Percentiles rank a stretch among this genome's conserved stretches.
phyloP scores from a whole-genome alignment of 2,797 vertebrate genomes.

The Zenarchopterus dispar region DNA sequence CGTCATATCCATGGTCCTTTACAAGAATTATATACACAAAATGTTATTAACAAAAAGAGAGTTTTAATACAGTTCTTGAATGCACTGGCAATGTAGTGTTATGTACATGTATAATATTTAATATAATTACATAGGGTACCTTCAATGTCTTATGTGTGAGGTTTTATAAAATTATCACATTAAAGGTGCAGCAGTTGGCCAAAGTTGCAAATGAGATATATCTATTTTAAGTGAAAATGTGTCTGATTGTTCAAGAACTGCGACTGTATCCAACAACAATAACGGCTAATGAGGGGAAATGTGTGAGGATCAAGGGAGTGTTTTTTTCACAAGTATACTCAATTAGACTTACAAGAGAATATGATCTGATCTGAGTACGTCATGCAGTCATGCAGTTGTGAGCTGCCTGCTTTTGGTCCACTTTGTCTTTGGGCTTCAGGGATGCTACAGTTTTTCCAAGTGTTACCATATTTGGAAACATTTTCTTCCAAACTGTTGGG shows the following conservation, averaged over 20 bases:
- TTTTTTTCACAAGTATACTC: neutral
- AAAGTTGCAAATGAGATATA: neutral
- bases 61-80: neutral
- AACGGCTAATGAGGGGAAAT: neutral
- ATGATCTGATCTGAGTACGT: conserved; percentile 3
- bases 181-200: too few relatives aligned
- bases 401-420: conserved; percentile 1
- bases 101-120: neutral
- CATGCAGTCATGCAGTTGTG: neutral
- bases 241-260: neutral
- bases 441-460: neutral
- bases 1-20: too few relatives aligned
- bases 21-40: too few relatives aligned
- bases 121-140: neutral
- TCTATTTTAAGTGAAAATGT: neutral
- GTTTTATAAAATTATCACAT: too few relatives aligned
- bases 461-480: neutral
- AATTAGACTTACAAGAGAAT: neutral
- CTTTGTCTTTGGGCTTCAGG: conserved; percentile 1
- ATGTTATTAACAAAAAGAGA: too few relatives aligned
- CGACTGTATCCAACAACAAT: neutral
- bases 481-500: conserved; percentile 5
- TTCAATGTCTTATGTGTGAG: neutral
- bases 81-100: neutral
- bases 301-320: neutral